These are phyloP conservation scores for Helicoverpa armigera DNA, from an alignment of 1,140 invertebrate genomes.

Conservation along the genomic window DNA sequence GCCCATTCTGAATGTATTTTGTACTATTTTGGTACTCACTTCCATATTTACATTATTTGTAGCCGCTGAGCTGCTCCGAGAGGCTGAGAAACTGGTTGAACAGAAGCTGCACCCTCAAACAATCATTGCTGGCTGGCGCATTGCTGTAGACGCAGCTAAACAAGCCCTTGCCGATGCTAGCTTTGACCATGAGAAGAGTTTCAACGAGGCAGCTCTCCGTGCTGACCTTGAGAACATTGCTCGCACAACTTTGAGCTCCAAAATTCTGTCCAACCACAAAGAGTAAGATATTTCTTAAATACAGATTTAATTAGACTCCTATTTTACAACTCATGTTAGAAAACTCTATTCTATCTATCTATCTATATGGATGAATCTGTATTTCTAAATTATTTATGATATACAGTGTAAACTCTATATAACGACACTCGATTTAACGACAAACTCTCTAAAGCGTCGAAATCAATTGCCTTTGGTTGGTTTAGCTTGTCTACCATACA, in stretches of 20 bases:
- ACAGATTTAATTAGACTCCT: not conserved
- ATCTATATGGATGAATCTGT: no score
- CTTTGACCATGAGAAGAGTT: constrained; percentile 93
- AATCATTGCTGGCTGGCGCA: constrained; percentile 98
- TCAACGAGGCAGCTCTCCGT: constrained; percentile 92
- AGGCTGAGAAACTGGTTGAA: constrained; percentile 97
- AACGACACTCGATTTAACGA: no score
- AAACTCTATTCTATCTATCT: no score
- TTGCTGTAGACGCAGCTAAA: constrained; percentile 93
- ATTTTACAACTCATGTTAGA: no score
- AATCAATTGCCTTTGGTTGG: no score
- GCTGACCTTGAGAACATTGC: constrained; percentile 99
- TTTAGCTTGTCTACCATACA: no score
- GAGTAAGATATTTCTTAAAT: constrained; percentile 87
- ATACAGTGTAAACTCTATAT: no score
- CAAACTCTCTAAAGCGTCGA: no score
- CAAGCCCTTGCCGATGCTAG: constrained; percentile 93
- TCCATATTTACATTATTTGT: no score
- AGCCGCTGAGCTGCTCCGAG: constrained; percentile 97
- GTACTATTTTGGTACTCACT: no score
- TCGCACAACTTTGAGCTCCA: constrained; percentile 98
- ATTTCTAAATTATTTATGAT: no score
- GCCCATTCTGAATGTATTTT: no score
- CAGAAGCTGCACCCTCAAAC: constrained; percentile 99
- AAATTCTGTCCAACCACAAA: constrained; percentile 99